Evolutionary conservation across 1,140 invertebrate genomes (phyloP).

Genomic region (Cotesia glomerata): DNA sequence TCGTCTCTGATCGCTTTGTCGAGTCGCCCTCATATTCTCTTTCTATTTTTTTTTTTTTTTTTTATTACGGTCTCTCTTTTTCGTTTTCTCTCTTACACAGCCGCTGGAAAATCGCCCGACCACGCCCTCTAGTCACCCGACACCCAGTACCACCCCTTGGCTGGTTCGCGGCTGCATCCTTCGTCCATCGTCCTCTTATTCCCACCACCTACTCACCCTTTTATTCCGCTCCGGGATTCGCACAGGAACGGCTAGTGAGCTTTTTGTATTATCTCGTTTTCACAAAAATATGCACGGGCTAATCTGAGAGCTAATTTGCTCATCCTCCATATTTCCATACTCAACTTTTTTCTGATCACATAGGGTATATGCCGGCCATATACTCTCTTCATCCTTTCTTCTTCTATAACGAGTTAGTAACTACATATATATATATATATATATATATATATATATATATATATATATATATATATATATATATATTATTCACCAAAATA

Average conservation of each 20-base stretch:
- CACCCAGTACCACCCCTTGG: background rate
- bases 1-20: background rate
- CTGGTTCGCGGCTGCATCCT: conserved; percentile 22
- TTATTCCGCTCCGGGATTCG: conserved; percentile 36
- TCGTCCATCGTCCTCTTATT: conserved; percentile 23
- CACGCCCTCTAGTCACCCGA: conserved; percentile 27
- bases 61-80: background rate
- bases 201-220: conserved; percentile 31
- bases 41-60: conserved; percentile 1
- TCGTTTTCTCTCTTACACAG: conserved; percentile 12
- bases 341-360: conserved; percentile 29
- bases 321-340: conserved; percentile 25
- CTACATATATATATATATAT: too few relatives aligned
- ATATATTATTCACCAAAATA: too few relatives aligned
- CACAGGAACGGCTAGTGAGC: conserved; percentile 43
- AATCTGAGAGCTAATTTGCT: conserved; percentile 55
- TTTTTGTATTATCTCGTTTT: conserved; percentile 63
- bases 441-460: too few relatives aligned
- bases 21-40: conserved; percentile 4
- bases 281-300: conserved; percentile 57
- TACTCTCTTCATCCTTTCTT: background rate
- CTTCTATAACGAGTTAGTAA: background rate
- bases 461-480: too few relatives aligned
- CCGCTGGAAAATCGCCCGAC: conserved; percentile 30
- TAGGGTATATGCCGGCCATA: background rate